phyloP scores from a whole-genome alignment of 2,888 invertebrate genomes.

The Agonopterix heracliana region DNA sequence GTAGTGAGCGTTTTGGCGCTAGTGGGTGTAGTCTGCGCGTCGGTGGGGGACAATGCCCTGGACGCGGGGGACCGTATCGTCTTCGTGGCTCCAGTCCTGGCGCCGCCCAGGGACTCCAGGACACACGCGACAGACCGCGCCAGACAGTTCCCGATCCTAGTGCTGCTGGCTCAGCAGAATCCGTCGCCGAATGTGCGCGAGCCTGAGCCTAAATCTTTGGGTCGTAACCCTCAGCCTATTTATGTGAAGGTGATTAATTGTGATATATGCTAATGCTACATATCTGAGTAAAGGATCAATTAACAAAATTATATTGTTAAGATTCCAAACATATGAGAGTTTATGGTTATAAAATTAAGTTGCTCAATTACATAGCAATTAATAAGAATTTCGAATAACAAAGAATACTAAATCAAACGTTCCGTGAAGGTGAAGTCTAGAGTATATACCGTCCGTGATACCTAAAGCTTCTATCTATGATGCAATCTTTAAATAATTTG shows the following conservation, averaged over 20 bases:
- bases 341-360: too few relatives aligned
- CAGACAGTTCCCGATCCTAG: conserved; percentile 61
- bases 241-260: conserved; percentile 54
- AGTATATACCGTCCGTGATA: too few relatives aligned
- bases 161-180: conserved; percentile 47
- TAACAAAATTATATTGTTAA: too few relatives aligned
- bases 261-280: background rate
- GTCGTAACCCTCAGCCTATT: conserved; percentile 45
- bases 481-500: too few relatives aligned
- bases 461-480: too few relatives aligned
- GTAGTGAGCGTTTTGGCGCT: conserved; percentile 49
- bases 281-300: too few relatives aligned
- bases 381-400: too few relatives aligned
- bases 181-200: conserved; percentile 32
- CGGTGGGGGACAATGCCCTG: conserved; percentile 50
- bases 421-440: too few relatives aligned
- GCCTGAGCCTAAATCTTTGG: conserved; percentile 51
- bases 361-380: too few relatives aligned
- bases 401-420: too few relatives aligned
- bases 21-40: conserved; percentile 36
- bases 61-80: conserved; percentile 53
- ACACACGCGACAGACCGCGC: conserved; percentile 50
- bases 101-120: conserved; percentile 57
- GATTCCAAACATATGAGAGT: too few relatives aligned
- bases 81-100: conserved; percentile 58